phyloP scores from a whole-genome alignment of 2,888 invertebrate species.

The Monopis laevigella region DNA sequence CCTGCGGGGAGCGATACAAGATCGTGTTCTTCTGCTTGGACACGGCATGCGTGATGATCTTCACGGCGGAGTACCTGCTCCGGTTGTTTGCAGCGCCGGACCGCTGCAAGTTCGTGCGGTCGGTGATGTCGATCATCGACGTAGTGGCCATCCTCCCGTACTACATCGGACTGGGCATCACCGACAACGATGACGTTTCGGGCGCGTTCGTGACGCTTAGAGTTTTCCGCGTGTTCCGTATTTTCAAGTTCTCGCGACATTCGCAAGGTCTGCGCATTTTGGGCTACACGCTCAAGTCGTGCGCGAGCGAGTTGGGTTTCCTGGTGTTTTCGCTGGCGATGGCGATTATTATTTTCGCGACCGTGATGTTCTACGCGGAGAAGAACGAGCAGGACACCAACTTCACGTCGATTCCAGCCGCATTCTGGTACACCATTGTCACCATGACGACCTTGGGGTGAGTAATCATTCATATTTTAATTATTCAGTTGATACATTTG shows the following conservation, averaged over 20 bases:
- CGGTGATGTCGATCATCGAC: slow-evolving; percentile 99
- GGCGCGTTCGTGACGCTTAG: slow-evolving; percentile 98
- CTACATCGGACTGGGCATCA: slow-evolving; percentile 97
- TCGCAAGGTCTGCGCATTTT: slow-evolving; percentile 98
- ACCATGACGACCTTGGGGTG: slow-evolving; percentile 99
- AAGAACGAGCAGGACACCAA: slow-evolving; percentile 97
- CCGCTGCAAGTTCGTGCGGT: slow-evolving; percentile 95
- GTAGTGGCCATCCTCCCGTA: slow-evolving; percentile 99
- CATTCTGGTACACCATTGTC: slow-evolving; percentile 99
- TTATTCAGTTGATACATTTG: too few species aligned
- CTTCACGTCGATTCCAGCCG: slow-evolving; percentile 99
- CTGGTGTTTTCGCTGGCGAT: slow-evolving; percentile 98
- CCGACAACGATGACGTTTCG: slow-evolving; percentile 98
- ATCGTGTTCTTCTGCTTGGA: slow-evolving; percentile 99
- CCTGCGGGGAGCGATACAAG: slow-evolving; percentile 98
- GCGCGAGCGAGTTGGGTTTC: slow-evolving; percentile 99
- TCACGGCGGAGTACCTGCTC: slow-evolving; percentile 97
- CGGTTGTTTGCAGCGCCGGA: slow-evolving; percentile 98
- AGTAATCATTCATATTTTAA: slow-evolving; percentile 59
- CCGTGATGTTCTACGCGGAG: slow-evolving; percentile 99
- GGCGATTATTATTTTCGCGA: slow-evolving; percentile 99
- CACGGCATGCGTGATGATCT: slow-evolving; percentile 99
- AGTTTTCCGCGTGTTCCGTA: slow-evolving; percentile 99
- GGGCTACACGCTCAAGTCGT: slow-evolving; percentile 98
- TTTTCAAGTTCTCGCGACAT: slow-evolving; percentile 99